Percentiles rank a stretch among this genome's conserved stretches.
phyloP scores from a whole-genome alignment of 1,140 invertebrate genomes.

The Drosophila truncata region DNA sequence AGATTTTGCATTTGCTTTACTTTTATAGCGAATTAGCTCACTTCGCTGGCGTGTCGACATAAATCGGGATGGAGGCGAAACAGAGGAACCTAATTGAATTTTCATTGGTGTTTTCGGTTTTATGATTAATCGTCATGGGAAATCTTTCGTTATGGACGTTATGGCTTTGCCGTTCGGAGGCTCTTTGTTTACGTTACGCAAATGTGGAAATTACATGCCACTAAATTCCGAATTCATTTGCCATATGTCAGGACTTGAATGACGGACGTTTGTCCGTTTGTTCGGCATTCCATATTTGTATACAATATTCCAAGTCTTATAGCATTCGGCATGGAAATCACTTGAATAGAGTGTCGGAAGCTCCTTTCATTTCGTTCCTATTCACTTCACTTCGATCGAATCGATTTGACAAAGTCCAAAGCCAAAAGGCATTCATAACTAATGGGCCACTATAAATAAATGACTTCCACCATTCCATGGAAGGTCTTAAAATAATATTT shows the following conservation, averaged over 20 bases:
- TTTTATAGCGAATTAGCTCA: slow-evolving; percentile 60
- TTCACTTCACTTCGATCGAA: slow-evolving; percentile 27
- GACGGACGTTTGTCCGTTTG: slow-evolving; percentile 63
- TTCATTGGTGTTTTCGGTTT: slow-evolving; percentile 71
- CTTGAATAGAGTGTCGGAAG: slow-evolving; percentile 38
- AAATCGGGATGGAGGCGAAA: slow-evolving; percentile 24
- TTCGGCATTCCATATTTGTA: slow-evolving; percentile 40
- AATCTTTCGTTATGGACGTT: slow-evolving; percentile 32
- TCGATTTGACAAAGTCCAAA: slow-evolving; percentile 61
- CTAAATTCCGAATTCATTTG: slow-evolving; percentile 49
- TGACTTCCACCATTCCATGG: slow-evolving; percentile 42
- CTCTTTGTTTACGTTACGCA: slow-evolving; percentile 57
- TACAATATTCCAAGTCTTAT: slow-evolving; percentile 37
- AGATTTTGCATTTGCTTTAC: slow-evolving; percentile 50
- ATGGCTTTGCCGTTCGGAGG: slow-evolving; percentile 40
- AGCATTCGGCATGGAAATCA: slow-evolving; percentile 19
- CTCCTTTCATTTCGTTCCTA: slow-evolving; percentile 32
- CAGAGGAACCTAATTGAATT: slow-evolving; percentile 72
- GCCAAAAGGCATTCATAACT: slow-evolving; percentile 26
- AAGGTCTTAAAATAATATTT: slow-evolving; percentile 49
- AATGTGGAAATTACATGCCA: slow-evolving; percentile 52
- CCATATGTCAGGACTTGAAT: slow-evolving; percentile 66
- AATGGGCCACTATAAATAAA: slow-evolving; percentile 48
- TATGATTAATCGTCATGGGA: slow-evolving; percentile 82
- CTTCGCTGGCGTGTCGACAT: slow-evolving; percentile 55